Conservation (phyloP, 2,888 invertebrate genomes). For the Hirtodrosophila trivittata region DNA sequence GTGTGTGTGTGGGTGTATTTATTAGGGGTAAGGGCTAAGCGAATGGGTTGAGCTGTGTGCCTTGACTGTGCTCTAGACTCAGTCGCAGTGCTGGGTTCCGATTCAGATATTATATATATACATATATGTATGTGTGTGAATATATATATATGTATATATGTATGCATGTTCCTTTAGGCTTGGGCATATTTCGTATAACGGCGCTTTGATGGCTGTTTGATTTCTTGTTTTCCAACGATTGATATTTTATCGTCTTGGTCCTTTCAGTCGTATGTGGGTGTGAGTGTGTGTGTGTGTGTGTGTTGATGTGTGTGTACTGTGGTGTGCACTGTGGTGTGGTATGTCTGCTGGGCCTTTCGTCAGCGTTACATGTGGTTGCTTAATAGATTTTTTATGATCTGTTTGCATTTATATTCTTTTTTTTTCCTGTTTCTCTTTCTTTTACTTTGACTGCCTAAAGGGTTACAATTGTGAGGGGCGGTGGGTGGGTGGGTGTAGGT, state of each 20-base stretch:
- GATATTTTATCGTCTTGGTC: conserved; percentile 73
- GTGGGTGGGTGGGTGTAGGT: neutral
- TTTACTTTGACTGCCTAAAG: conserved; percentile 49
- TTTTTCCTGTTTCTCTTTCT: conserved; percentile 19
- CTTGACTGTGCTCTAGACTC: conserved; percentile 32
- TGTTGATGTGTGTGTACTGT: conserved; percentile 9
- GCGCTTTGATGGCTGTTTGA: conserved; percentile 81
- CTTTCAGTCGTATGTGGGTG: conserved; percentile 19
- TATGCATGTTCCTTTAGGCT: neutral
- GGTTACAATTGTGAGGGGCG: conserved; percentile 40
- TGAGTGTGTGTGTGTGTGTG: conserved; percentile 23
- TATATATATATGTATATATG: too few species aligned
- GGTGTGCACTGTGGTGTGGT: conserved; percentile 4
- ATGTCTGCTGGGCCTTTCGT: conserved; percentile 41
- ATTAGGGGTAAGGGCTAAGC: neutral
- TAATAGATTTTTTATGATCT: conserved; percentile 80
- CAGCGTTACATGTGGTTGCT: conserved; percentile 71
- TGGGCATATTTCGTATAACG: conserved; percentile 60
- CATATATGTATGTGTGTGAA: too few species aligned
- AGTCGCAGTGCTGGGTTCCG: neutral
- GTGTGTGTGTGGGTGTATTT: conserved; percentile 20
- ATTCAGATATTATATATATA: neutral
- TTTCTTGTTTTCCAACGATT: conserved; percentile 80
- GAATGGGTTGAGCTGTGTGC: conserved; percentile 32
- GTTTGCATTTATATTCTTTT: conserved; percentile 61